phyloP scores from a whole-genome alignment of 2,113 vertebrate species.

The Formicarius rufipectus region DNA sequence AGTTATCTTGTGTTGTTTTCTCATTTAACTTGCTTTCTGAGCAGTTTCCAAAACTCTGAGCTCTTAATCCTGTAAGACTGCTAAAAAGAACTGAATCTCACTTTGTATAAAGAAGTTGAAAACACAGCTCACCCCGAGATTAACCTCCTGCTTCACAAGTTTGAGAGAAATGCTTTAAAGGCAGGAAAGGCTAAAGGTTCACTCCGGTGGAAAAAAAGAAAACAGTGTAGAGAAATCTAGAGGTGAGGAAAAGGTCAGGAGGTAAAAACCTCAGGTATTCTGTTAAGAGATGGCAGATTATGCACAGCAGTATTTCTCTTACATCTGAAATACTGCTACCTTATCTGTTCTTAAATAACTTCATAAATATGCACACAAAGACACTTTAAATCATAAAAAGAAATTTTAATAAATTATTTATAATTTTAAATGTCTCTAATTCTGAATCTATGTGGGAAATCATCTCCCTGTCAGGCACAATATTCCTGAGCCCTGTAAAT shows the following conservation, averaged over 20 bases:
- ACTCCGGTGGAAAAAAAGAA: not conserved
- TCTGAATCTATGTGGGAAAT: not conserved
- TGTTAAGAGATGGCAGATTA: not conserved
- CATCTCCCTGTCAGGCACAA: not conserved
- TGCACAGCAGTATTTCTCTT: not conserved
- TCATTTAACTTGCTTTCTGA: conserved; percentile 6
- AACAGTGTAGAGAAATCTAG: not conserved
- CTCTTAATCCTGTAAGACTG: conserved; percentile 17
- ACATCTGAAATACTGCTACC: not conserved
- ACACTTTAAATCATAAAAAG: not conserved
- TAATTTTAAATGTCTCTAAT: not conserved
- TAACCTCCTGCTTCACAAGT: not conserved
- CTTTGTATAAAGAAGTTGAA: not conserved
- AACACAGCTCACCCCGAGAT: not conserved
- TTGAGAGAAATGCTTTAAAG: not conserved
- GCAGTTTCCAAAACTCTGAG: not conserved
- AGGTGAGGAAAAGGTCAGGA: not conserved
- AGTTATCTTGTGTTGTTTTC: not conserved
- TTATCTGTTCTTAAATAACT: not conserved
- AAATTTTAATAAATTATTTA: not conserved
- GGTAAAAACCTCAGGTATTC: not conserved
- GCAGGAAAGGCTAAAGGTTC: not conserved
- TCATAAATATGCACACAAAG: not conserved
- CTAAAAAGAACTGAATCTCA: not conserved
- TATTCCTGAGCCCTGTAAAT: not conserved